These are phyloP conservation scores for Mizuhopecten yessoensis DNA, from an alignment of 1,140 invertebrate species.

Conservation along the genomic window DNA sequence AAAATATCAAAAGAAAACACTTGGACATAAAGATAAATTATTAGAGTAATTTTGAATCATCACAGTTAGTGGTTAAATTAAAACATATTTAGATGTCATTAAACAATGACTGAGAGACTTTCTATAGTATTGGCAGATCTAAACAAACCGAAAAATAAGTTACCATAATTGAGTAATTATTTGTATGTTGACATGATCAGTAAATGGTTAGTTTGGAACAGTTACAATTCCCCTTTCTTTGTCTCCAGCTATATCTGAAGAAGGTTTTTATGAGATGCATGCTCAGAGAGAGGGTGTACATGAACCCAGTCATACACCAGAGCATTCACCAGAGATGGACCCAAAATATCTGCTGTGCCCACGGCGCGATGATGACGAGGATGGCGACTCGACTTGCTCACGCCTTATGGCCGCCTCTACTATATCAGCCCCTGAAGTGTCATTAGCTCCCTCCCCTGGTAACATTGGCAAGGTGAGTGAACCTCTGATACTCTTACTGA, in stretches of 20 bases:
- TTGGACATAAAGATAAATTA: too few relatives aligned
- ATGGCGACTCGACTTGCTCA: slow-evolving; percentile 64
- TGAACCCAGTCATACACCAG: slow-evolving; percentile 55
- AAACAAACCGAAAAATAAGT: too few relatives aligned
- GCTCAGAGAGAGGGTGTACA: slow-evolving; percentile 63
- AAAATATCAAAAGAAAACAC: too few relatives aligned
- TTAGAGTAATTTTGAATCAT: too few relatives aligned
- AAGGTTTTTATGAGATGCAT: slow-evolving; percentile 72
- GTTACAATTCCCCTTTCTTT: not conserved
- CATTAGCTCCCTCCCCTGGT: slow-evolving; percentile 78
- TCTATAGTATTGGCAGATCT: too few relatives aligned
- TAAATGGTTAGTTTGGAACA: not conserved
- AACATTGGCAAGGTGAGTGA: slow-evolving; percentile 73
- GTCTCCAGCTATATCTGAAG: slow-evolving; percentile 71
- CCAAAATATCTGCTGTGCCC: slow-evolving; percentile 47
- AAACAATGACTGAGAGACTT: too few relatives aligned
- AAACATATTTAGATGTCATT: too few relatives aligned
- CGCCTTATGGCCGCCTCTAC: slow-evolving; percentile 76
- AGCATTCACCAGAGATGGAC: slow-evolving; percentile 54
- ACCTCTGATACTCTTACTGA: not conserved
- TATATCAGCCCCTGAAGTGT: slow-evolving; percentile 79
- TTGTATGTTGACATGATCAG: too few relatives aligned
- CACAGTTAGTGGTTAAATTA: too few relatives aligned
- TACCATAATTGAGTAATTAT: too few relatives aligned
- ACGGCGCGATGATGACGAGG: slow-evolving; percentile 47